Conservation (phyloP, 2,113 vertebrate species). For the Pteruthius melanotis region DNA sequence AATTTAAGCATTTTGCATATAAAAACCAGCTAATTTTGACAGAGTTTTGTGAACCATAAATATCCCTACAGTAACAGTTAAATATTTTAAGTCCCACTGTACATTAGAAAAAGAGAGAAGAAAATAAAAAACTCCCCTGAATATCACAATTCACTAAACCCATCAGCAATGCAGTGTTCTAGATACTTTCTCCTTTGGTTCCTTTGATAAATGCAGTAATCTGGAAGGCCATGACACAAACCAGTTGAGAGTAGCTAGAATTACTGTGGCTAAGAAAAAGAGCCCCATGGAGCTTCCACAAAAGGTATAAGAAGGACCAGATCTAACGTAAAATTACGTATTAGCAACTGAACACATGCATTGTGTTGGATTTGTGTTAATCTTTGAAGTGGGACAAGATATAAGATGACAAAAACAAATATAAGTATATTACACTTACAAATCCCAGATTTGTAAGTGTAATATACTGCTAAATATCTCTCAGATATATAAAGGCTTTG, state of each 20-base stretch:
- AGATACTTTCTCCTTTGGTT: not conserved
- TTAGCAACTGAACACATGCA: not conserved
- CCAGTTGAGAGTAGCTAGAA: not conserved
- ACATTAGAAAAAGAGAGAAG: not conserved
- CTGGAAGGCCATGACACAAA: not conserved
- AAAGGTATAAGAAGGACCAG: not conserved
- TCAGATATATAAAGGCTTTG: not conserved
- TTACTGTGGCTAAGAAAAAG: not conserved
- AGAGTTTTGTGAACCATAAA: not conserved
- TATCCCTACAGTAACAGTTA: not conserved
- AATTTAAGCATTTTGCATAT: not conserved
- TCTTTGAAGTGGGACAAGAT: not conserved
- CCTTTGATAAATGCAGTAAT: not conserved
- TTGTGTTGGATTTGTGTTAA: not conserved
- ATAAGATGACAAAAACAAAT: not conserved
- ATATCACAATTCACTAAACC: not conserved
- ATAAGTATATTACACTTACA: too few relatives aligned
- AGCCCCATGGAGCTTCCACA: not conserved
- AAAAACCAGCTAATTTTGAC: not conserved
- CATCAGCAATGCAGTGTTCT: not conserved
- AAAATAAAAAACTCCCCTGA: not conserved
- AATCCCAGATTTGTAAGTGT: not conserved
- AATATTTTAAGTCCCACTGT: not conserved
- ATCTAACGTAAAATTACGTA: not conserved
- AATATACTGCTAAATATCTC: not conserved